phyloP scores from a whole-genome alignment of 2,113 vertebrate species.

The Phasianus colchicus region DNA sequence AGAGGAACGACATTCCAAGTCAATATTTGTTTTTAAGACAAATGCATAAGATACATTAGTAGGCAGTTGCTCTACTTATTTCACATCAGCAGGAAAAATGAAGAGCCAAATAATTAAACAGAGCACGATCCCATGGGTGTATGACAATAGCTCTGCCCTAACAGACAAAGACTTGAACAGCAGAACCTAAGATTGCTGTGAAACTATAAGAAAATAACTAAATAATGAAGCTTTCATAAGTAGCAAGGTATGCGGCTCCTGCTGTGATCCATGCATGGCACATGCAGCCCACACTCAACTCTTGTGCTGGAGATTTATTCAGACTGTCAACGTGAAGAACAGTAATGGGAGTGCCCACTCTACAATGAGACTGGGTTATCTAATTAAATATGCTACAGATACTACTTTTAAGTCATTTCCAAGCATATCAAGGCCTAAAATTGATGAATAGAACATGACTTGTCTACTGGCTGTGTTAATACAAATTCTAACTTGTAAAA shows the following conservation, averaged over 20 bases:
- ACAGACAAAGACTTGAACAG: not conserved
- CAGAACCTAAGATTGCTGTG: not conserved
- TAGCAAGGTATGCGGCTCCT: not conserved
- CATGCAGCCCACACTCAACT: not conserved
- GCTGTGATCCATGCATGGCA: not conserved
- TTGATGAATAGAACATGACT: conserved; percentile 10
- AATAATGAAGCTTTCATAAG: not conserved
- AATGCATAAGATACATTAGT: not conserved
- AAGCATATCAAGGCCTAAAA: conserved; percentile 35
- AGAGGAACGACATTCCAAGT: not conserved
- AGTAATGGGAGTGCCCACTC: not conserved
- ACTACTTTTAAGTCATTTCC: conserved; percentile 22
- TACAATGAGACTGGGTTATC: not conserved
- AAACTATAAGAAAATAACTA: not conserved
- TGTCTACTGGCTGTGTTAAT: conserved; percentile 7
- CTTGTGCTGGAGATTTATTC: not conserved
- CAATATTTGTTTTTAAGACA: conserved; percentile 10
- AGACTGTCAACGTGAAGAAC: not conserved
- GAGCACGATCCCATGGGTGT: not conserved
- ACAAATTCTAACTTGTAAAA: conserved; percentile 18
- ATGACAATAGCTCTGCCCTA: not conserved
- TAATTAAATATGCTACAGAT: conserved; percentile 13
- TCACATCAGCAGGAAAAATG: not conserved
- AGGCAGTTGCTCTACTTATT: conserved; percentile 14
- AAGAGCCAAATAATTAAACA: conserved; percentile 29